A percentile compares a stretch with the other conserved stretches of the same genome.
Evolutionary conservation across 1,140 invertebrate genomes (phyloP).

Genomic region (Chironomus tepperi): DNA sequence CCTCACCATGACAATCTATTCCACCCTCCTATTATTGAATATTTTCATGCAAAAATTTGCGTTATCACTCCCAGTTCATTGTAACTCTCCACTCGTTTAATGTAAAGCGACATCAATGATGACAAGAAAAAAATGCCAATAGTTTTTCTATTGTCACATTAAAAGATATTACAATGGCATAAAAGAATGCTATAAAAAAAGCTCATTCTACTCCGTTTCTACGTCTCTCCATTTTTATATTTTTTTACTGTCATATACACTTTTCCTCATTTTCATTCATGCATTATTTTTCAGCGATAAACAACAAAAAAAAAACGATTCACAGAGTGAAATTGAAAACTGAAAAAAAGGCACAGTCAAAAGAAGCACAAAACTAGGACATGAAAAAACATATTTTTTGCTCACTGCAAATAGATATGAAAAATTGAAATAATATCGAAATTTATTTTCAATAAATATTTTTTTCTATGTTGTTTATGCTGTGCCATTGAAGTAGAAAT

Average conservation of each 20-base stretch:
- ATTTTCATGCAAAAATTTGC: too few species aligned
- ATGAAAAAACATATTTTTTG: slow-evolving; percentile 2
- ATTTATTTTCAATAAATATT: not conserved
- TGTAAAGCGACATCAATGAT: not conserved
- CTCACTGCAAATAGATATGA: too few species aligned
- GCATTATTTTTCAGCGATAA: too few species aligned
- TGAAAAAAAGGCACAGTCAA: not conserved
- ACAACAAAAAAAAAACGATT: too few species aligned
- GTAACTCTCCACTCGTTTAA: too few species aligned
- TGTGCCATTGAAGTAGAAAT: not conserved
- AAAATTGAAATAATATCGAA: not conserved
- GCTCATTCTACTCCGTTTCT: not conserved
- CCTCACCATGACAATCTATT: too few species aligned
- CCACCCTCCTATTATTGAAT: too few species aligned
- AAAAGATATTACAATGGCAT: slow-evolving; percentile 13
- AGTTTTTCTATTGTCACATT: slow-evolving; percentile 11
- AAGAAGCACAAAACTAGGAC: not conserved
- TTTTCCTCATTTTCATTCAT: not conserved
- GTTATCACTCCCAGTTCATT: too few species aligned
- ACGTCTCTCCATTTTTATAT: not conserved
- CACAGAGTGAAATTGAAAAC: too few species aligned
- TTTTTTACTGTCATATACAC: not conserved
- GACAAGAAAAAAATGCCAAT: not conserved
- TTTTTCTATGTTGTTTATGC: not conserved
- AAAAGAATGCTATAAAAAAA: slow-evolving; percentile 14